Evolutionary conservation across 2,888 invertebrate species (phyloP), one percentile per base, ranked within the genome.

Genomic region (Pterobdella sp.): DNA sequence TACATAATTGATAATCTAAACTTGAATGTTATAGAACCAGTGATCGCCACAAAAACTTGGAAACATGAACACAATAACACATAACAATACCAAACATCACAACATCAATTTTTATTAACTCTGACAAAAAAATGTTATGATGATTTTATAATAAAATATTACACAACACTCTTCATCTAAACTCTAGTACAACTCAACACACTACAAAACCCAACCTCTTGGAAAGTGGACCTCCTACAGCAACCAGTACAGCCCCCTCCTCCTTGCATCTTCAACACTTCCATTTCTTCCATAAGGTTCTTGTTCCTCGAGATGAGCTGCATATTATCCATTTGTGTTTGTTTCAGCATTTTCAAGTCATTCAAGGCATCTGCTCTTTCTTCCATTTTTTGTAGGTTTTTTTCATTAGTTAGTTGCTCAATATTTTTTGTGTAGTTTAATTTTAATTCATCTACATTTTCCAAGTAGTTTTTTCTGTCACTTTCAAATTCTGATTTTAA

Each of bases 401-500:
- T 72, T 32, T 74, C 74, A 18, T 68, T 56, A 29, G 60, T 37
- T 68, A 74, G 10, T 26, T 26, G 37, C 22, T 34, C 72, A 49
- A 83, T 83, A 81, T 83, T 83, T 37, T 82, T 80, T 66, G 83
- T 81, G 74, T 82, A 80, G 72, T 81, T 79, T 66, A 82, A 76
- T 73, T 79, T 81, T 73, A 82, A 66, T 74, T 84, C 83, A 18
- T 81, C 80, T 22, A 81, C 22, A 18, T 81, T 78, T 34, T 80
- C 77, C 69, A 77, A 77, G 75, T 81, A 79, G 72, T 82, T 80
- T 22, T 77, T 73, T 37, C 78, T 78, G 60, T 81, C 80, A 74
- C 83, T 82, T 49, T 84, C 83, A 75, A 81, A 84, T 78, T 84
- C 83, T 0, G 82, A 79, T 77, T 83, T 82, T 32, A 83, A 75